Percentiles rank a stretch among this genome's conserved stretches.
Conservation (phyloP, 1,140 invertebrate species). For the Stratiolaelaps scimitus region DNA sequence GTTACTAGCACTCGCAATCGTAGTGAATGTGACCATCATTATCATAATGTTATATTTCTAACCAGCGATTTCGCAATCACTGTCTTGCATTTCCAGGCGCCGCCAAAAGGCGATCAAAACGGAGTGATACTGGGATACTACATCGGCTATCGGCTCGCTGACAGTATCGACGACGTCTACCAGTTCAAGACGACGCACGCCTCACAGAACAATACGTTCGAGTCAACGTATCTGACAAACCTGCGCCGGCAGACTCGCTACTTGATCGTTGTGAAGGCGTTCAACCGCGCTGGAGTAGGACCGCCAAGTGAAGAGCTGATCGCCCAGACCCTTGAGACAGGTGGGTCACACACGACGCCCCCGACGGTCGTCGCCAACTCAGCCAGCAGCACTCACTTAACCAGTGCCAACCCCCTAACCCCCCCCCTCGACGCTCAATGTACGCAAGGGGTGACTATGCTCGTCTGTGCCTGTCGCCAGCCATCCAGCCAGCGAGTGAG, state of each 20-base stretch:
- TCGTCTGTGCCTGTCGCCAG: no score
- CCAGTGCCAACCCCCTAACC: background rate
- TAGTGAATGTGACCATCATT: no score
- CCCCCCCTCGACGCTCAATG: background rate
- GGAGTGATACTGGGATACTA: constrained; percentile 20
- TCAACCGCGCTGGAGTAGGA: constrained; percentile 42
- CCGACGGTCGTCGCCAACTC: no score
- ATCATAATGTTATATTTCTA: no score
- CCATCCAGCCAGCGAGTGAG: no score
- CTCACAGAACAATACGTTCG: constrained; percentile 13
- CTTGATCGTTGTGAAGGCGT: constrained; percentile 42
- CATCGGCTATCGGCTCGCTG: constrained; percentile 19
- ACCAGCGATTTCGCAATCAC: background rate
- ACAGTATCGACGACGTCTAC: constrained; percentile 9
- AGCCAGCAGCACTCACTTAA: no score
- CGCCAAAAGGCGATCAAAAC: constrained; percentile 11
- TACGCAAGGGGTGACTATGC: no score
- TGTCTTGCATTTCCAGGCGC: constrained; percentile 18
- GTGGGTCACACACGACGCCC: constrained; percentile 25
- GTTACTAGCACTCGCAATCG: no score
- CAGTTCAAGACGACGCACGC: constrained; percentile 25
- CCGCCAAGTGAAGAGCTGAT: constrained; percentile 40
- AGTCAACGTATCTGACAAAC: constrained; percentile 32
- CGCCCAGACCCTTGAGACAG: constrained; percentile 38
- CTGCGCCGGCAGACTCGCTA: constrained; percentile 43